phyloP scores from a whole-genome alignment of 2,113 vertebrate genomes.

The Periophthalmodon schlosseri region DNA sequence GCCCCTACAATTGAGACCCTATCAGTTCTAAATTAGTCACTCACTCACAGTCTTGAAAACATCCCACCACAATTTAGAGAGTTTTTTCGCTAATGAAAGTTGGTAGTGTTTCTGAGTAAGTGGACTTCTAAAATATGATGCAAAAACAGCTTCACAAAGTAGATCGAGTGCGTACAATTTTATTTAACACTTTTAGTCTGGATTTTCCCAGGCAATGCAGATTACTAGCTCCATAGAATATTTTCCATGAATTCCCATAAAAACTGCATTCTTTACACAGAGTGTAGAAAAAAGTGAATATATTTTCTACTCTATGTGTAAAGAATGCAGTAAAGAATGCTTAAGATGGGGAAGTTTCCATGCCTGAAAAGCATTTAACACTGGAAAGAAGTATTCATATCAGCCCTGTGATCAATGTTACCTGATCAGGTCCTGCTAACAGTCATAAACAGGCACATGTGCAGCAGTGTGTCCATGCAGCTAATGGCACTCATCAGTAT shows the following conservation, averaged over 20 bases:
- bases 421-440: not conserved
- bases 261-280: not conserved
- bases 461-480: not conserved
- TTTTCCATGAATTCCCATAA: not conserved
- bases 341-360: no score
- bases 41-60: not conserved
- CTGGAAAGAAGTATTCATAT: not conserved
- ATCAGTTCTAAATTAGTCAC: no score
- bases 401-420: not conserved
- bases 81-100: not conserved
- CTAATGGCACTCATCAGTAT: constrained; percentile 10
- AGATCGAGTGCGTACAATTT: not conserved
- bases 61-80: not conserved
- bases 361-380: no score
- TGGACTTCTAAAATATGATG: not conserved
- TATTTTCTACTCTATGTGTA: no score
- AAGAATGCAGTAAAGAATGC: no score
- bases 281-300: no score
- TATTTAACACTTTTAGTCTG: not conserved
- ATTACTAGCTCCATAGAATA: not conserved
- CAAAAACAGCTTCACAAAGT: not conserved
- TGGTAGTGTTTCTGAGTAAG: not conserved
- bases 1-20: no score
- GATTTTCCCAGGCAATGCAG: not conserved
- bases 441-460: not conserved